Conservation (phyloP, 2,888 invertebrate species). For the Rhagonycha lutea region DNA sequence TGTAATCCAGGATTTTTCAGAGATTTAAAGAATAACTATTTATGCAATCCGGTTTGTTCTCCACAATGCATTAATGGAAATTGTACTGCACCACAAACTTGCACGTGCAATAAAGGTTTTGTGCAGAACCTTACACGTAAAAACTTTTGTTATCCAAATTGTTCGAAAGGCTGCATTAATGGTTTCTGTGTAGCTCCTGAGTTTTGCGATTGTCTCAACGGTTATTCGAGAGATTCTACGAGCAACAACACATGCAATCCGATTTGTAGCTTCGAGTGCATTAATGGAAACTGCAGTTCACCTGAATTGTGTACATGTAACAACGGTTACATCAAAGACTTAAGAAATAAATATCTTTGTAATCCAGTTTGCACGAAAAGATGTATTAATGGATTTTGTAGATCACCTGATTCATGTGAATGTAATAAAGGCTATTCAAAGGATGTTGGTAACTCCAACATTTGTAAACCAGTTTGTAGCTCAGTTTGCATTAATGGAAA, state of each 20-base stretch:
- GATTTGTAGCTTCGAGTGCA: too few species aligned
- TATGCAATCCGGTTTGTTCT: conserved; percentile 34
- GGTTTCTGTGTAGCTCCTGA: conserved; percentile 49
- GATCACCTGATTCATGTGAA: neutral
- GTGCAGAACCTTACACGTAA: conserved; percentile 18
- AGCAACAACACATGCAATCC: too few species aligned
- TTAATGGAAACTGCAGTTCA: conserved; percentile 38
- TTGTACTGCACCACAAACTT: conserved; percentile 36
- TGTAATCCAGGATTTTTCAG: conserved; percentile 36
- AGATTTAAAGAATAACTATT: conserved; percentile 30
- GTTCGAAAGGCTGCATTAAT: conserved; percentile 39
- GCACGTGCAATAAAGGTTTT: conserved; percentile 38
- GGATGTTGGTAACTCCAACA: too few species aligned
- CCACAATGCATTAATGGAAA: conserved; percentile 33
- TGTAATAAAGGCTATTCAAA: too few species aligned
- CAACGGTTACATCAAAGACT: conserved; percentile 51
- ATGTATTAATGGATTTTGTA: conserved; percentile 53
- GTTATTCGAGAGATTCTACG: conserved; percentile 17
- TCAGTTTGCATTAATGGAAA: conserved; percentile 32
- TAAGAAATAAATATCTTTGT: conserved; percentile 25
- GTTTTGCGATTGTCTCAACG: conserved; percentile 34
- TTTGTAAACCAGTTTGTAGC: conserved; percentile 34
- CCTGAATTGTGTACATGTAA: conserved; percentile 56
- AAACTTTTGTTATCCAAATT: conserved; percentile 34
- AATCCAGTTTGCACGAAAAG: conserved; percentile 37